phyloP scores from a whole-genome alignment of 2,113 vertebrate species.

The Eonycteris spelaea region DNA sequence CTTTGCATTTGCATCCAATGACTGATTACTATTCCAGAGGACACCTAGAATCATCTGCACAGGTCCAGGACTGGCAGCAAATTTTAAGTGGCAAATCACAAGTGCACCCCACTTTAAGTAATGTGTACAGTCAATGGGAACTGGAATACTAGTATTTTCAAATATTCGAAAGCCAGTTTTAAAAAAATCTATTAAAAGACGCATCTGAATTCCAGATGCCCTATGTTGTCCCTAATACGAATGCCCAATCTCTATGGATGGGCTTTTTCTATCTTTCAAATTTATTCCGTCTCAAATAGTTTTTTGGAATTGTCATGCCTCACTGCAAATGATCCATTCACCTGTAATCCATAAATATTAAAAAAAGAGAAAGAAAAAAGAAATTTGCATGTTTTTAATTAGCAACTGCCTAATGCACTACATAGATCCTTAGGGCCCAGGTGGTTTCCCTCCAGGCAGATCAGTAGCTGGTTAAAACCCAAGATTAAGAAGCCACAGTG shows the following conservation, averaged over 20 bases:
- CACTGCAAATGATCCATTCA: background rate
- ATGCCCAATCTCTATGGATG: background rate
- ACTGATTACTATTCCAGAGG: background rate
- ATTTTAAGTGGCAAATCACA: background rate
- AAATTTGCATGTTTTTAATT: background rate
- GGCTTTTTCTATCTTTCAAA: background rate
- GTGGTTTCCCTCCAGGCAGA: background rate
- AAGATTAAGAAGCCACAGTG: background rate
- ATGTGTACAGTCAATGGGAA: background rate
- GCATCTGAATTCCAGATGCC: background rate
- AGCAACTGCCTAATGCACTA: background rate
- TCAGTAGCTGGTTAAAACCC: background rate
- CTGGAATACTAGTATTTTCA: background rate
- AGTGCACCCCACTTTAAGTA: background rate
- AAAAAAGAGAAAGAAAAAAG: background rate
- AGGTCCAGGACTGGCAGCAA: background rate
- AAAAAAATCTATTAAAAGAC: background rate
- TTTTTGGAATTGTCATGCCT: background rate
- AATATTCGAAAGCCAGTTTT: background rate
- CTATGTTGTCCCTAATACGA: background rate
- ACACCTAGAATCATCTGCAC: background rate
- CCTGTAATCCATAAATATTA: background rate
- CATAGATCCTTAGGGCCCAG: background rate
- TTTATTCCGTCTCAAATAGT: background rate
- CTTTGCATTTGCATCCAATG: slow-evolving; percentile 2